These are phyloP conservation scores for Sitobion miscanthi DNA, from an alignment of 1,140 invertebrate species.

Conservation along the genomic window DNA sequence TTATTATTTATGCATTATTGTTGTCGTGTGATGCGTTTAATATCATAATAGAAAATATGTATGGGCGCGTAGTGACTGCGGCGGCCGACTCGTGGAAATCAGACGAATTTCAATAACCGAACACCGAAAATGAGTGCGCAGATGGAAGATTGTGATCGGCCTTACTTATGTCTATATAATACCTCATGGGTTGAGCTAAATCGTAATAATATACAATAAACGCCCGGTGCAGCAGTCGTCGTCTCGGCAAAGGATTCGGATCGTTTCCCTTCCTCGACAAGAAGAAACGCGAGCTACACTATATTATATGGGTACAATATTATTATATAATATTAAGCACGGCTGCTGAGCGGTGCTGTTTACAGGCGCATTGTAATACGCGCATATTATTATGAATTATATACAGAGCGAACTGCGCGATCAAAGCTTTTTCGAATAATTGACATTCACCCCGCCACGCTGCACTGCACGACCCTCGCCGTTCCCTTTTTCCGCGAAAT, in stretches of 20 bases:
- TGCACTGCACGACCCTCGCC: too few relatives aligned
- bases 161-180: too few relatives aligned
- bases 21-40: background rate
- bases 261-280: background rate
- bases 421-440: conserved; percentile 8
- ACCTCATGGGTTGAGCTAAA: too few relatives aligned
- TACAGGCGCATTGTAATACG: too few relatives aligned
- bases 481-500: background rate
- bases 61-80: background rate
- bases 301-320: too few relatives aligned
- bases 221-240: background rate
- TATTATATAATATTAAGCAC: background rate
- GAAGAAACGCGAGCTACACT: background rate
- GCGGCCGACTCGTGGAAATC: background rate
- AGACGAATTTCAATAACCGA: background rate
- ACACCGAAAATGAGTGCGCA: too few relatives aligned
- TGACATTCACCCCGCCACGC: background rate
- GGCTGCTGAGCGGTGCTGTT: background rate
- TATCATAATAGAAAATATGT: background rate
- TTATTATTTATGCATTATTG: background rate
- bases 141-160: too few relatives aligned
- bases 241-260: background rate
- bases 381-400: background rate
- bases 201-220: background rate
- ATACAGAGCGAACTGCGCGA: background rate